Percentiles rank a stretch among this genome's conserved stretches.
Evolutionary conservation across 2,797 vertebrate genomes (phyloP).

Genomic region (Mareca strepera): DNA sequence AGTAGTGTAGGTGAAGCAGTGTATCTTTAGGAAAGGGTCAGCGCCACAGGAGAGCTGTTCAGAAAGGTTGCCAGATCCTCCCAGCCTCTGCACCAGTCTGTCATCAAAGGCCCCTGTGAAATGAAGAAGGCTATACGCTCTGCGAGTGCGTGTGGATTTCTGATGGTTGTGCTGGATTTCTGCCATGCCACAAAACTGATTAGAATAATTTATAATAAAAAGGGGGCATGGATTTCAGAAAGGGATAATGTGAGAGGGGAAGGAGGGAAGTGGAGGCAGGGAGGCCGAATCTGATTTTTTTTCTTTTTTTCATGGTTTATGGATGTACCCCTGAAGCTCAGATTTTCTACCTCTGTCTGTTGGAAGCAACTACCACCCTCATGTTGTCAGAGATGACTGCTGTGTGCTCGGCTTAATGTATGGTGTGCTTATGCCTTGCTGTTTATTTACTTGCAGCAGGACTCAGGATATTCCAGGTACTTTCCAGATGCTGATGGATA

Average conservation of each 20-base stretch:
- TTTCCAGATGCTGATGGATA: background rate
- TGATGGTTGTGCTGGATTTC: slow-evolving; percentile 44
- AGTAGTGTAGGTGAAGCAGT: background rate
- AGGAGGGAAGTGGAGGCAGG: background rate
- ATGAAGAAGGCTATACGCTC: background rate
- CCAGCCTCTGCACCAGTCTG: background rate
- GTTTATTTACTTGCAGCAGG: background rate
- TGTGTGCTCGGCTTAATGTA: background rate
- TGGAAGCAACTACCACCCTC: background rate
- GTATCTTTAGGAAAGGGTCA: background rate
- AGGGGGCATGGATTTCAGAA: slow-evolving; percentile 14
- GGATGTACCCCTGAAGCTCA: background rate
- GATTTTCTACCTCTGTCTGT: background rate
- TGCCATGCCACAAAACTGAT: slow-evolving; percentile 47
- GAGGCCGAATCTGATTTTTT: background rate
- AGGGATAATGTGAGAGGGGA: background rate
- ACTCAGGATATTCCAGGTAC: background rate
- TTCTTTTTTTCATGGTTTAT: background rate
- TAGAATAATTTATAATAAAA: slow-evolving; percentile 53
- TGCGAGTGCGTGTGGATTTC: background rate
- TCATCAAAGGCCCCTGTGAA: background rate
- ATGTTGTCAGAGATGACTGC: background rate
- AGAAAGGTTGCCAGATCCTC: background rate
- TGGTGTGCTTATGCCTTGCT: background rate
- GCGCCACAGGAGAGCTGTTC: background rate